These are phyloP conservation scores for Megalopta genalis DNA, from an alignment of 1,140 invertebrate species.

Conservation along the genomic window DNA sequence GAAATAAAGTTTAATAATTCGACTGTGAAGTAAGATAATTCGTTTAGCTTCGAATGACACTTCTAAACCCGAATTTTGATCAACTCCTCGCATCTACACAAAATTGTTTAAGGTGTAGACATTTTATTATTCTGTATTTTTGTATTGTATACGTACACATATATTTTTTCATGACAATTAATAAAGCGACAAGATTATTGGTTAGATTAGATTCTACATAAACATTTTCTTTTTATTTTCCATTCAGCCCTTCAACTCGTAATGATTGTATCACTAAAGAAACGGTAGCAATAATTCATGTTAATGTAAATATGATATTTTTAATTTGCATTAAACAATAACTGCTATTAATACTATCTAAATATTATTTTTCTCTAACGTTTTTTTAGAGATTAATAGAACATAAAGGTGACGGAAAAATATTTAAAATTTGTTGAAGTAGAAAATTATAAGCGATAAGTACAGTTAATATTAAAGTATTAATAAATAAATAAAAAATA, in stretches of 20 bases:
- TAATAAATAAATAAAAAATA: no score
- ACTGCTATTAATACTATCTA: no score
- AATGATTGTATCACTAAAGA: no score
- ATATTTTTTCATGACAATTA: slow-evolving; percentile 41
- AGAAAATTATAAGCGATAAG: background rate
- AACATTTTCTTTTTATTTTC: slow-evolving; percentile 11
- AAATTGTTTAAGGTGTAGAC: slow-evolving; percentile 38
- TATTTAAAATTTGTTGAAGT: background rate
- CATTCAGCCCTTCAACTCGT: background rate
- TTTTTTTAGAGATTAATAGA: background rate
- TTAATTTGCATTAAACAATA: no score
- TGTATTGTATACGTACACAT: slow-evolving; percentile 15
- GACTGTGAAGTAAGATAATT: slow-evolving; percentile 4
- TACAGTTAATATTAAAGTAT: no score
- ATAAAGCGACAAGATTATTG: slow-evolving; percentile 45
- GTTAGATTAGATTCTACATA: slow-evolving; percentile 1
- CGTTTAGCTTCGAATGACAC: background rate
- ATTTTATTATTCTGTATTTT: slow-evolving; percentile 34
- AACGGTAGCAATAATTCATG: no score
- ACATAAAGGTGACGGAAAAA: background rate
- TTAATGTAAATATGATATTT: no score
- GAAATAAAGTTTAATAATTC: slow-evolving; percentile 21
- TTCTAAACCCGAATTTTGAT: slow-evolving; percentile 9
- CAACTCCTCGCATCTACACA: slow-evolving; percentile 9
- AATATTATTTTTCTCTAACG: background rate